phyloP scores from a whole-genome alignment of 2,888 invertebrate genomes.

The Tenodera sinensis region DNA sequence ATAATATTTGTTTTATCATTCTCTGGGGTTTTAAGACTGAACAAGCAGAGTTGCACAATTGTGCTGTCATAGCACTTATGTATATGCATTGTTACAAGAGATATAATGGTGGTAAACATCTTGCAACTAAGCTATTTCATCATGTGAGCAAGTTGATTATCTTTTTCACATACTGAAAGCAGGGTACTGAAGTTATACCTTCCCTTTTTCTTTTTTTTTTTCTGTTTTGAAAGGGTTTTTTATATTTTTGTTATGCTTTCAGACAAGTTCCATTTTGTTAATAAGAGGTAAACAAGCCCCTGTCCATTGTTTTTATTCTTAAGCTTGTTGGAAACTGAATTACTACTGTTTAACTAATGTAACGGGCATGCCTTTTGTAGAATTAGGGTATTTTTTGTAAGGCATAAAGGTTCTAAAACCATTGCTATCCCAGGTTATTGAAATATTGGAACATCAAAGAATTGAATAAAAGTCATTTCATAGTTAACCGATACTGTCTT shows the following conservation, averaged over 20 bases:
- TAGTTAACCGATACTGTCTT: neutral
- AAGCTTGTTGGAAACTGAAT: neutral
- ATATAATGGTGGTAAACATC: neutral
- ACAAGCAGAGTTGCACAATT: neutral
- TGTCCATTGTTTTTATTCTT: neutral
- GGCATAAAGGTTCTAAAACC: neutral
- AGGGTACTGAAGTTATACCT: neutral
- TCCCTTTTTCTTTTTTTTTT: neutral
- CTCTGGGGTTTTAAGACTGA: neutral
- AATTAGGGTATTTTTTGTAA: neutral
- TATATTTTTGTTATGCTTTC: neutral
- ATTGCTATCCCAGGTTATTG: conserved; percentile 5
- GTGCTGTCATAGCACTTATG: neutral
- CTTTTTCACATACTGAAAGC: neutral
- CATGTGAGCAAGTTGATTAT: neutral
- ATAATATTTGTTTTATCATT: neutral
- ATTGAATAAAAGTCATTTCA: conserved; percentile 10
- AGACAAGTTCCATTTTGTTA: neutral
- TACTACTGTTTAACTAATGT: neutral
- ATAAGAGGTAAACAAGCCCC: neutral
- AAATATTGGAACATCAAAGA: conserved; percentile 2
- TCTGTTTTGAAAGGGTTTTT: neutral
- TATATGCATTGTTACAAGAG: neutral
- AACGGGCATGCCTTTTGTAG: conserved; percentile 18
- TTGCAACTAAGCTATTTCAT: neutral